These are phyloP conservation scores for Drosophila multiciliata DNA, from an alignment of 2,888 invertebrate species.

Conservation along the genomic window DNA sequence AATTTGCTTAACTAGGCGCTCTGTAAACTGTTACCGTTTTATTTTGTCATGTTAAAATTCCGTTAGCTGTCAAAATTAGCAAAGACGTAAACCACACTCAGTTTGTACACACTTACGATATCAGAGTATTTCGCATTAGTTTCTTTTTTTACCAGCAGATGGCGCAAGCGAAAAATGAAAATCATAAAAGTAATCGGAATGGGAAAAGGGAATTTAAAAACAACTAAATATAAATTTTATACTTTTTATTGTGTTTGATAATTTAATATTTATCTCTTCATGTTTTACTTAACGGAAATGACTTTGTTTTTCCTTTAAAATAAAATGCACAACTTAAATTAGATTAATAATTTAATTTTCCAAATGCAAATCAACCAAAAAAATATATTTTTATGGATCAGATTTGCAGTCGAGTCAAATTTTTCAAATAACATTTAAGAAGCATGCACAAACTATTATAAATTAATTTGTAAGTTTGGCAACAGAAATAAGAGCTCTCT, in stretches of 20 bases:
- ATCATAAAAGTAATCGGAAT: not conserved
- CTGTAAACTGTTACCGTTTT: not conserved
- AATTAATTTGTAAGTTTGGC: not conserved
- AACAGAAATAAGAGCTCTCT: not conserved
- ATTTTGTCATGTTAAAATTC: not conserved
- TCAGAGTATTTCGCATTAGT: not conserved
- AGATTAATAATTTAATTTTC: no score
- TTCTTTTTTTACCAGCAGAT: not conserved
- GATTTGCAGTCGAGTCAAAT: not conserved
- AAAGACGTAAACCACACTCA: not conserved
- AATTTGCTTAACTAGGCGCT: not conserved
- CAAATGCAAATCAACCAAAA: no score
- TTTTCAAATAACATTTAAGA: not conserved
- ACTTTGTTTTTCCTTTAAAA: no score
- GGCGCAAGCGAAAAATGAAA: not conserved
- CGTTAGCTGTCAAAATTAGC: slow-evolving; percentile 3
- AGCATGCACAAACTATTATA: not conserved
- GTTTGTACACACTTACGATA: slow-evolving; percentile 19
- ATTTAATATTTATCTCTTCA: not conserved
- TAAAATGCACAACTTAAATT: no score
- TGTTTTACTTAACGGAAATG: no score
- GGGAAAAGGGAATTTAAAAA: no score
- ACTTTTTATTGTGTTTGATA: not conserved
- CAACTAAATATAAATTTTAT: no score
- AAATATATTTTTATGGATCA: not conserved